Percentiles rank a stretch among this genome's conserved stretches.
phyloP scores from a whole-genome alignment of 2,888 invertebrate genomes.

The Platycheirus albimanus region DNA sequence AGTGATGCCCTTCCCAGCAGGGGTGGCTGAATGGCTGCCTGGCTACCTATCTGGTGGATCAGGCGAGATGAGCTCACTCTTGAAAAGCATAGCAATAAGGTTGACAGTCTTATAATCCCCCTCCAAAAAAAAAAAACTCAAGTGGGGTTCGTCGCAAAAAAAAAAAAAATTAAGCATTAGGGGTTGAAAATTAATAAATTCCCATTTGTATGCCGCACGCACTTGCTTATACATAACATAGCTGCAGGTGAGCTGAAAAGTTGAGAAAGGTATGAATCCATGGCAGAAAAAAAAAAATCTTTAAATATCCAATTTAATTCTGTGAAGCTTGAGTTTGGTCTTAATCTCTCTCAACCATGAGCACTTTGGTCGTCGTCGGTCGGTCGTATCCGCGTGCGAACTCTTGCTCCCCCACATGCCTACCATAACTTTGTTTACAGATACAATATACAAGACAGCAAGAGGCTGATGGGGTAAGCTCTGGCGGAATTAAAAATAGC shows the following conservation, averaged over 20 bases:
- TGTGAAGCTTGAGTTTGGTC: neutral
- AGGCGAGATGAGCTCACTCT: conserved; percentile 44
- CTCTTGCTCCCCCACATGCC: conserved; percentile 6
- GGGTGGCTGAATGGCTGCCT: neutral
- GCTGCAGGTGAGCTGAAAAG: conserved; percentile 9
- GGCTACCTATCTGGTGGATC: neutral
- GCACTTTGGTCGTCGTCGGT: conserved; percentile 28
- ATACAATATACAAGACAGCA: conserved; percentile 15
- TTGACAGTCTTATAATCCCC: conserved; percentile 41
- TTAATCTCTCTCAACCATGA: conserved; percentile 22
- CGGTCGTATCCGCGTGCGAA: conserved; percentile 23
- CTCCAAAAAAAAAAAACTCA: conserved; percentile 3
- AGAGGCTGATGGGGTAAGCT: neutral
- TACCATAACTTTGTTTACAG: conserved; percentile 30
- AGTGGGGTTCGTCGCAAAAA: conserved; percentile 1
- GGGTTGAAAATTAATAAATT: conserved; percentile 11
- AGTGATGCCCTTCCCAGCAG: conserved; percentile 16
- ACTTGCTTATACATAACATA: too few species aligned
- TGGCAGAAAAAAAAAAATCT: conserved; percentile 13
- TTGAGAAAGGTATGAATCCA: neutral
- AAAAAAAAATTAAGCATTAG: neutral
- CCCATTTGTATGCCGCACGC: conserved; percentile 5
- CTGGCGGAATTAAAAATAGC: conserved; percentile 68
- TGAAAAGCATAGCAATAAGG: conserved; percentile 14
- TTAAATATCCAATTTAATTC: conserved; percentile 15